Conservation (phyloP, 2,797 vertebrate species). For the Pseudochirops corinnae region DNA sequence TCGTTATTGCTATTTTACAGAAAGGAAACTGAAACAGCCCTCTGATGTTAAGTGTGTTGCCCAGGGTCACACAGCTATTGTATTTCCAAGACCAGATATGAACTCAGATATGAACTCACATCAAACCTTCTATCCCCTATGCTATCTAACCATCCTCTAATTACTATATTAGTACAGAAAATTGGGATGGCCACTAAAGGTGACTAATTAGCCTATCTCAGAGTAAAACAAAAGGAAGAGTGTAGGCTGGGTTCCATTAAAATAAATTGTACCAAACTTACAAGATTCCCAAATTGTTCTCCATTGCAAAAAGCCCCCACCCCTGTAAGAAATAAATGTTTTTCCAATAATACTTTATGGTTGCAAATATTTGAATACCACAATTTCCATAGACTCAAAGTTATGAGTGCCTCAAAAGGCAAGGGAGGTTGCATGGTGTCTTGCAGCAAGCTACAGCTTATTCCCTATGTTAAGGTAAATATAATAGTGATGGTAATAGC, state of each 20-base stretch:
- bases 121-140: background rate
- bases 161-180: background rate
- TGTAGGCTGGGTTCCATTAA: background rate
- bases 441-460: background rate
- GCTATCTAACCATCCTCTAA: background rate
- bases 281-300: background rate
- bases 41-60: background rate
- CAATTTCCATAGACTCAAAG: background rate
- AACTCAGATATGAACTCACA: background rate
- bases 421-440: background rate
- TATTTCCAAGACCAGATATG: background rate
- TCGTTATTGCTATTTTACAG: background rate
- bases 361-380: background rate
- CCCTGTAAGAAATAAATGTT: background rate
- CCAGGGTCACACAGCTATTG: background rate
- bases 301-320: background rate
- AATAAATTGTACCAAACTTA: background rate
- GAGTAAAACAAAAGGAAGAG: background rate
- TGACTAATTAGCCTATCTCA: background rate
- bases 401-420: background rate
- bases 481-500: background rate
- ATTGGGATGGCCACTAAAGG: background rate
- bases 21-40: background rate
- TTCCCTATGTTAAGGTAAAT: background rate
- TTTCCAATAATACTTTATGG: background rate